Evolutionary conservation across 2,113 vertebrate genomes (phyloP).

Genomic region (Elephantulus edwardii): DNA sequence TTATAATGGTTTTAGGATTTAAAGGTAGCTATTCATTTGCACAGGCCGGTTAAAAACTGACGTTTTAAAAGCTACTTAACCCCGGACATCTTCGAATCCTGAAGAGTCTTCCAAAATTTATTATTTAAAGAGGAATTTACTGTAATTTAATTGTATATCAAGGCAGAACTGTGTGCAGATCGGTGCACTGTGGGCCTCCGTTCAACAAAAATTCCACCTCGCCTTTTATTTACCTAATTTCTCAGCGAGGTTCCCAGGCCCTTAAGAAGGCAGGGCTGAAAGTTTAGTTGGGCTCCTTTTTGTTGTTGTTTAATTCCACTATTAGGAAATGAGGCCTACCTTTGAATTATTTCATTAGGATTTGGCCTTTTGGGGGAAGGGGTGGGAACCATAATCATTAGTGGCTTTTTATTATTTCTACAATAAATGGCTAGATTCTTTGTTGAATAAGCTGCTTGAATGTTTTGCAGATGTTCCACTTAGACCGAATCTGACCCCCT

Average conservation of each 20-base stretch:
- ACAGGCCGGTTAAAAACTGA: conserved; percentile 82
- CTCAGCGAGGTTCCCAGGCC: conserved; percentile 84
- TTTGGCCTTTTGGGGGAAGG: conserved; percentile 78
- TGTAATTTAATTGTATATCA: conserved; percentile 83
- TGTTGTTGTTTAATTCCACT: conserved; percentile 74
- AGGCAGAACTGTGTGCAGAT: conserved; percentile 78
- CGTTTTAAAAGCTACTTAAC: conserved; percentile 86
- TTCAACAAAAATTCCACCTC: conserved; percentile 79
- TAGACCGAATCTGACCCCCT: conserved; percentile 70
- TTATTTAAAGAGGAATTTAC: conserved; percentile 85
- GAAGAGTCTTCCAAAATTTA: conserved; percentile 82
- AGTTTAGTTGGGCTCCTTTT: conserved; percentile 80
- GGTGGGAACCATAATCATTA: conserved; percentile 71
- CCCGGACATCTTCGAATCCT: conserved; percentile 82
- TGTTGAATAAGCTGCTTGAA: conserved; percentile 70
- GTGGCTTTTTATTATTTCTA: conserved; percentile 76
- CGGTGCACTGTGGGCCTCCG: conserved; percentile 67
- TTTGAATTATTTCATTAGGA: conserved; percentile 71
- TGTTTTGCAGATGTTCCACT: conserved; percentile 80
- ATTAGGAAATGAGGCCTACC: conserved; percentile 72
- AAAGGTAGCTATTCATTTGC: conserved; percentile 83
- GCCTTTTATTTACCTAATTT: conserved; percentile 86
- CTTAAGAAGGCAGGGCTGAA: conserved; percentile 85
- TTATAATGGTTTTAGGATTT: conserved; percentile 85
- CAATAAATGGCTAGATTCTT: conserved; percentile 74